These are phyloP conservation scores for Pantherophis guttatus DNA, from an alignment of 2,113 vertebrate species.

Conservation along the genomic window DNA sequence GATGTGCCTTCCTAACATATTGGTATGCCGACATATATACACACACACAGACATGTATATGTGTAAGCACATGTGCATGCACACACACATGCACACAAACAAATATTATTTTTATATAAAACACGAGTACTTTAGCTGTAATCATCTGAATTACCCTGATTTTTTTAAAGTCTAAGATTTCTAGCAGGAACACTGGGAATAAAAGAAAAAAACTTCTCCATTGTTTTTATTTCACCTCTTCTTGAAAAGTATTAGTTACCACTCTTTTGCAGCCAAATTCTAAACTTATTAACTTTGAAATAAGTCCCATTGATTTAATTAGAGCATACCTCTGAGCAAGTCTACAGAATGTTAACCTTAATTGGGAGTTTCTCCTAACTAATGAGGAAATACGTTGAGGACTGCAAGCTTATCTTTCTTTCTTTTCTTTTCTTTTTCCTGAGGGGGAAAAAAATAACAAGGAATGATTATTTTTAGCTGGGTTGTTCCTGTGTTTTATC, in stretches of 20 bases:
- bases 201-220: slow-evolving; percentile 26
- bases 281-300: slow-evolving; percentile 25
- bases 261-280: slow-evolving; percentile 1
- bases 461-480: slow-evolving; percentile 60
- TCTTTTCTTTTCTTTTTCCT: slow-evolving; percentile 43
- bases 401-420: not conserved
- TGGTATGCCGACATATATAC: not conserved
- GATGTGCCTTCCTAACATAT: not conserved
- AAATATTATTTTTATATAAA: slow-evolving; percentile 4
- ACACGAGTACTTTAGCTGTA: not conserved
- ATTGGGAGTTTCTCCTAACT: slow-evolving; percentile 12
- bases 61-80: not conserved
- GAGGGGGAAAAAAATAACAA: slow-evolving; percentile 64
- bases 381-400: slow-evolving; percentile 5
- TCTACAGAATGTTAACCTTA: slow-evolving; percentile 16
- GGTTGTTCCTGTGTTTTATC: slow-evolving; percentile 66
- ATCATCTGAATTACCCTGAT: slow-evolving; percentile 6
- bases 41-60: rapidly evolving
- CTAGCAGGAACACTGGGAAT: slow-evolving; percentile 35
- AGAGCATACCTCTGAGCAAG: not conserved
- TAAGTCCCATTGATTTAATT: slow-evolving; percentile 4
- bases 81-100: not conserved
- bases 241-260: slow-evolving; percentile 48
- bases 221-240: slow-evolving; percentile 54
- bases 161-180: slow-evolving; percentile 43